Conservation (phyloP, 2,113 vertebrate genomes). For the Reinhardtius hippoglossoides region DNA sequence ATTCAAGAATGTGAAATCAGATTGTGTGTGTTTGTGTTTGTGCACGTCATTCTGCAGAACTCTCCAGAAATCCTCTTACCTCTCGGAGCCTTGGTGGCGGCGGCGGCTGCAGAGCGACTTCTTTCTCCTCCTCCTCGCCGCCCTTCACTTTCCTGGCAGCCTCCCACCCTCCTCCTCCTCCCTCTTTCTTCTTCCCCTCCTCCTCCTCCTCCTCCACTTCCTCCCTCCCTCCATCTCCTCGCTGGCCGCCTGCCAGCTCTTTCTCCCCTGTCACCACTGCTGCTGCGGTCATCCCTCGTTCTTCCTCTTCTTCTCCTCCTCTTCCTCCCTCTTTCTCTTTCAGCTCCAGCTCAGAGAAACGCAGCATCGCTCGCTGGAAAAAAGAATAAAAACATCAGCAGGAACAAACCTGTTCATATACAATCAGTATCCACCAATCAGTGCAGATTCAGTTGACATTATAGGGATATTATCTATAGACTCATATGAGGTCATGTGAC, state of each 20-base stretch:
- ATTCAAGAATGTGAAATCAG: too few relatives aligned
- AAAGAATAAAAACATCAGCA: neutral
- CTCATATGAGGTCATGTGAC: too few relatives aligned
- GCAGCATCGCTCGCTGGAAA: conserved; percentile 92
- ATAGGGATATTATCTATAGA: too few relatives aligned
- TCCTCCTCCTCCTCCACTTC: conserved; percentile 8
- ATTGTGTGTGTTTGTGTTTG: conserved; percentile 16
- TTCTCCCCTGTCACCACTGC: neutral
- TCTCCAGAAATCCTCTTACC: conserved; percentile 69
- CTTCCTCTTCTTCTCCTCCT: conserved; percentile 53
- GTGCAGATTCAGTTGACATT: too few relatives aligned
- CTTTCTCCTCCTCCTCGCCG: conserved; percentile 48
- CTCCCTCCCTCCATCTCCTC: conserved; percentile 85
- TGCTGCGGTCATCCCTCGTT: conserved; percentile 3
- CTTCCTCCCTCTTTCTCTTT: conserved; percentile 78
- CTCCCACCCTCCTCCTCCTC: conserved; percentile 67
- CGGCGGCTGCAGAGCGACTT: conserved; percentile 30
- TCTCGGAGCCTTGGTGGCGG: conserved; percentile 37
- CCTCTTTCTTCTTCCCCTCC: neutral
- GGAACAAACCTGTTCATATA: neutral
- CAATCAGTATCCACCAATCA: too few relatives aligned
- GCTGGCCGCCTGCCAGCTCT: conserved; percentile 88
- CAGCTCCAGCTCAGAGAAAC: conserved; percentile 98
- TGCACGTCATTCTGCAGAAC: conserved; percentile 32
- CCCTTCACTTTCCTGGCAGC: too few relatives aligned